Percentiles rank a stretch among this genome's conserved stretches.
These are phyloP conservation scores for Strigamia transsilvanica DNA, from an alignment of 2,888 invertebrate genomes.

Conservation along the genomic window DNA sequence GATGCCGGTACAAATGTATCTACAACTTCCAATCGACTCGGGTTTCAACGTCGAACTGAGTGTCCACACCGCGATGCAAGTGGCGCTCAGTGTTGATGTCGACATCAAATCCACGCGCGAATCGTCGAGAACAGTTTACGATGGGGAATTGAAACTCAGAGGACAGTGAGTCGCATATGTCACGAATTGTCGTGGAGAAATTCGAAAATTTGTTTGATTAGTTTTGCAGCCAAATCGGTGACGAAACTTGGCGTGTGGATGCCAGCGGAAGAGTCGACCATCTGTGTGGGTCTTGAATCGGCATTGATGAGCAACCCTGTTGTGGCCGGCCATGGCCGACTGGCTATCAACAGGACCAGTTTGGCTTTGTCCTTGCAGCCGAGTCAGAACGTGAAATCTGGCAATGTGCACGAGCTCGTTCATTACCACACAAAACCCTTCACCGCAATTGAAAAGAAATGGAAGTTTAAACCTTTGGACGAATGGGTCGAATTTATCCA, in stretches of 20 bases:
- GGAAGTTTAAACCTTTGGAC: neutral
- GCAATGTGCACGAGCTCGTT: neutral
- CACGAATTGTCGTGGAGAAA: neutral
- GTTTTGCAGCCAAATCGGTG: neutral
- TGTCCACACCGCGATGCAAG: neutral
- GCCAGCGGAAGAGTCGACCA: neutral
- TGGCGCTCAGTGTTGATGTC: neutral
- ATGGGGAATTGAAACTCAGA: neutral
- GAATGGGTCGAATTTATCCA: neutral
- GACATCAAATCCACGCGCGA: neutral
- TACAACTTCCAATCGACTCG: neutral
- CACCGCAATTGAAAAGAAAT: neutral
- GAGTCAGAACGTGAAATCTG: neutral
- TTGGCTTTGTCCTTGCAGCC: neutral
- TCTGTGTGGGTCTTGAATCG: neutral
- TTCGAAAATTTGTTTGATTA: neutral
- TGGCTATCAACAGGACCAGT: neutral
- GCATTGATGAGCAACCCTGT: neutral
- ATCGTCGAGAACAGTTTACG: neutral
- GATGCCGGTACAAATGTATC: neutral
- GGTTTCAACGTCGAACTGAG: neutral
- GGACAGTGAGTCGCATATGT: neutral
- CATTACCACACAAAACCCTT: slow-evolving; percentile 1
- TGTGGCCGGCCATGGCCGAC: neutral
- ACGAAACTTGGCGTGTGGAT: neutral